phyloP scores from a whole-genome alignment of 2,797 vertebrate species.

The Sphenodon punctatus region DNA sequence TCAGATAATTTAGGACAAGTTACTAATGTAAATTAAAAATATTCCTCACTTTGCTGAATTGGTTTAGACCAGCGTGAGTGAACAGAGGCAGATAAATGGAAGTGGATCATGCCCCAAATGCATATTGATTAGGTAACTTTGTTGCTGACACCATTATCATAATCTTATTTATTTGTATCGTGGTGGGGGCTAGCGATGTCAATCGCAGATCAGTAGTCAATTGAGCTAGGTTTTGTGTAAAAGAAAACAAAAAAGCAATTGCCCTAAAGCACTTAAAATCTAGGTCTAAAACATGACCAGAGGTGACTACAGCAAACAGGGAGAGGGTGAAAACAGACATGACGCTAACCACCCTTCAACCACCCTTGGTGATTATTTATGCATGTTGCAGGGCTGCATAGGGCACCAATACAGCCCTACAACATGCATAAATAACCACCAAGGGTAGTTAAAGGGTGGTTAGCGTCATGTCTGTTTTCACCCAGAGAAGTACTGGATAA shows the following conservation, averaged over 20 bases:
- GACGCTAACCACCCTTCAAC: too few species aligned
- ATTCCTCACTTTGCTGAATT: neutral
- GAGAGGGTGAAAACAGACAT: too few species aligned
- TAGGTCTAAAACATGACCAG: too few species aligned
- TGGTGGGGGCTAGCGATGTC: constrained; percentile 9
- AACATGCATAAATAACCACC: too few species aligned
- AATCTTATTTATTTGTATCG: constrained; percentile 29
- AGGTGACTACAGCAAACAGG: too few species aligned
- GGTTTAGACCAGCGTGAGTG: neutral
- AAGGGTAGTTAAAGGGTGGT: too few species aligned
- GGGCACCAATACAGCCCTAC: too few species aligned
- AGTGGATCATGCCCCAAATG: constrained; percentile 21
- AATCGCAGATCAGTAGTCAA: neutral
- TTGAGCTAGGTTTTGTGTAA: neutral
- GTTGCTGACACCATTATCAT: constrained; percentile 18
- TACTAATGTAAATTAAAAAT: neutral
- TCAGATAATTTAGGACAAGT: neutral
- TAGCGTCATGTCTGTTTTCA: too few species aligned
- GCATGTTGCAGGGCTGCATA: too few species aligned
- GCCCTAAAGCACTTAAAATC: neutral
- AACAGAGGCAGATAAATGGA: neutral
- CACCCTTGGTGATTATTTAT: too few species aligned
- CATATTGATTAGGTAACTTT: constrained; percentile 11
- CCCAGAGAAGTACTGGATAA: too few species aligned
- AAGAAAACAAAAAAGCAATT: neutral